phyloP scores from a whole-genome alignment of 2,113 vertebrate genomes.

The Alectura lathami region DNA sequence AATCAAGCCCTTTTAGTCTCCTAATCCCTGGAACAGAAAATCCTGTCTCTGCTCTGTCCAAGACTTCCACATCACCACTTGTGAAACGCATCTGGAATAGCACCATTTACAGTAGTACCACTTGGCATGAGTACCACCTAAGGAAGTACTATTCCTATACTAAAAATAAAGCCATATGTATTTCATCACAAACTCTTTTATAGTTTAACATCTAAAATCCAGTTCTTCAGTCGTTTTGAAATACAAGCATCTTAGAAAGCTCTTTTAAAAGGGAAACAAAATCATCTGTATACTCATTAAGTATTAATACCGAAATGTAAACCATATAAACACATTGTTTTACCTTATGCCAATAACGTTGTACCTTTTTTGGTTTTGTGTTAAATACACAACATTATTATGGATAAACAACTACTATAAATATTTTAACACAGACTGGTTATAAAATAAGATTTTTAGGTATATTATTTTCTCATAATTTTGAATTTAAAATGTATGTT shows the following conservation, averaged over 20 bases:
- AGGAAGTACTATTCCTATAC: not conserved
- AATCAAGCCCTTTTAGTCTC: not conserved
- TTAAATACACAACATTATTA: constrained; percentile 45
- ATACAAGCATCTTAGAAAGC: not conserved
- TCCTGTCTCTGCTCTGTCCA: not conserved
- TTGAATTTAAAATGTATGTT: not conserved
- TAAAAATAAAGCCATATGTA: not conserved
- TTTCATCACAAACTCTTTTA: not conserved
- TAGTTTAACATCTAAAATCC: not conserved
- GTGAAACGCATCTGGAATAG: not conserved
- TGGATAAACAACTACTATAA: constrained; percentile 28
- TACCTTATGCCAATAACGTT: constrained; percentile 47
- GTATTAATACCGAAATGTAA: constrained; percentile 54
- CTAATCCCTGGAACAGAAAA: not conserved
- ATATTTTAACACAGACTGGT: not conserved
- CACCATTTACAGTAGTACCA: not conserved
- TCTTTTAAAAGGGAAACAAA: constrained; percentile 11
- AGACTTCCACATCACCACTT: not conserved
- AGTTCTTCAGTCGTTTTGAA: not conserved
- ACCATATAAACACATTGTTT: constrained; percentile 27
- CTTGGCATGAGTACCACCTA: not conserved
- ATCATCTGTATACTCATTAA: constrained; percentile 31
- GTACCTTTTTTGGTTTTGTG: not conserved
- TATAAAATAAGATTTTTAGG: not conserved
- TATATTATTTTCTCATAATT: not conserved